phyloP scores from a whole-genome alignment of 2,113 vertebrate species.

The Eclectus roratus region DNA sequence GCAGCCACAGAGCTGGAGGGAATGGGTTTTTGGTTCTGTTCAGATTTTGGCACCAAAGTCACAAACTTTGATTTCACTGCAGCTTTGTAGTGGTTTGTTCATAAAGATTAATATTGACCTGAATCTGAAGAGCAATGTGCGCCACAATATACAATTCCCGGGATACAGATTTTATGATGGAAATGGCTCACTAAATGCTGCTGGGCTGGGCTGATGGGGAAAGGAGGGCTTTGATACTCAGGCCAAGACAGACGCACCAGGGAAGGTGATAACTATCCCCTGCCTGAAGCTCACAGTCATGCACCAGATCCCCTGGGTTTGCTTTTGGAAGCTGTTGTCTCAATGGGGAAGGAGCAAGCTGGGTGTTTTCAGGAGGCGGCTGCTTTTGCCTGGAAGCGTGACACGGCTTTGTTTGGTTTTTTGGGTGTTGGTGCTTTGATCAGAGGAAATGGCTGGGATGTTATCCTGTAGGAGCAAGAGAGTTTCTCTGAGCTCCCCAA shows the following conservation, averaged over 20 bases:
- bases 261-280: neutral
- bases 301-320: neutral
- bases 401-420: neutral
- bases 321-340: neutral
- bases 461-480: neutral
- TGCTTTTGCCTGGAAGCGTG: neutral
- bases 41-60: neutral
- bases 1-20: rapidly evolving
- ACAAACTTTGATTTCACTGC: neutral
- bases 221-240: neutral
- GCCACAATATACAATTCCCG: rapidly evolving
- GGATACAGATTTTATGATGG: neutral
- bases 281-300: neutral
- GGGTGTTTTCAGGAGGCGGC: neutral
- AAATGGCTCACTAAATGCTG: neutral
- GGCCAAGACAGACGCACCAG: neutral
- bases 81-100: neutral
- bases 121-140: neutral
- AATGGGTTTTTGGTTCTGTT: neutral
- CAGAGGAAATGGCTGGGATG: neutral
- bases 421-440: neutral
- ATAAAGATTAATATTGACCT: neutral
- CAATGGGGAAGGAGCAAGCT: neutral
- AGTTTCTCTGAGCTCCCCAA: neutral
- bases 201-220: neutral